Evolutionary conservation across 2,113 vertebrate species (phyloP).

Genomic region (Osmerus mordax): DNA sequence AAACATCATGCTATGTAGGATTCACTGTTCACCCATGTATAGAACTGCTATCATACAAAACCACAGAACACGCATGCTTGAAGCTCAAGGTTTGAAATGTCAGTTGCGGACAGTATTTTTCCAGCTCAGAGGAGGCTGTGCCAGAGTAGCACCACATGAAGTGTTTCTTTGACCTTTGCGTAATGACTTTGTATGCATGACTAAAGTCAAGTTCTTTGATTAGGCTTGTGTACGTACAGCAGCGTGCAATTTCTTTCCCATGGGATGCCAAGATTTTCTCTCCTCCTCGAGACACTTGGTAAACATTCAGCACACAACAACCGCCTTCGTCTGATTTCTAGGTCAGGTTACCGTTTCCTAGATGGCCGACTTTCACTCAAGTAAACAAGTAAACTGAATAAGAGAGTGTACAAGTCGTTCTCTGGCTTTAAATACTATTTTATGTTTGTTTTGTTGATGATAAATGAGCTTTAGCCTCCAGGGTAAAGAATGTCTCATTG

Average conservation of each 20-base stretch:
- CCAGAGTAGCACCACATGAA: not conserved
- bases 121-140: slow-evolving; percentile 23
- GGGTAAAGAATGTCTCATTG: slow-evolving; percentile 9
- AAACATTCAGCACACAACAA: not conserved
- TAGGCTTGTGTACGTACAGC: slow-evolving; percentile 19
- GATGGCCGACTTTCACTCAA: slow-evolving; percentile 8
- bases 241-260: not conserved
- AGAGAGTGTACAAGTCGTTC: slow-evolving; percentile 1
- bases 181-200: slow-evolving; percentile 25
- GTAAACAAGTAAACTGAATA: not conserved
- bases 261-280: not conserved
- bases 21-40: slow-evolving; percentile 39
- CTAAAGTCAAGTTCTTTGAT: slow-evolving; percentile 17
- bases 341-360: not conserved
- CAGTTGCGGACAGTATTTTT: slow-evolving; percentile 19
- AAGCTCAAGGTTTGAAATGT: slow-evolving; percentile 3
- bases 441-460: not conserved
- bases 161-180: slow-evolving; percentile 32
- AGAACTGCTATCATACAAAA: slow-evolving; percentile 2
- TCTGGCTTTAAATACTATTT: slow-evolving; percentile 13
- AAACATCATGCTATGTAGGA: not conserved
- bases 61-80: not conserved
- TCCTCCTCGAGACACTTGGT: slow-evolving; percentile 3
- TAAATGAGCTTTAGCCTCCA: not conserved
- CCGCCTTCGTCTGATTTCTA: slow-evolving; percentile 2